Evolutionary conservation across 2,113 vertebrate genomes (phyloP), one percentile per base, ranked within the genome.

Genomic region (Cottus gobio): DNA sequence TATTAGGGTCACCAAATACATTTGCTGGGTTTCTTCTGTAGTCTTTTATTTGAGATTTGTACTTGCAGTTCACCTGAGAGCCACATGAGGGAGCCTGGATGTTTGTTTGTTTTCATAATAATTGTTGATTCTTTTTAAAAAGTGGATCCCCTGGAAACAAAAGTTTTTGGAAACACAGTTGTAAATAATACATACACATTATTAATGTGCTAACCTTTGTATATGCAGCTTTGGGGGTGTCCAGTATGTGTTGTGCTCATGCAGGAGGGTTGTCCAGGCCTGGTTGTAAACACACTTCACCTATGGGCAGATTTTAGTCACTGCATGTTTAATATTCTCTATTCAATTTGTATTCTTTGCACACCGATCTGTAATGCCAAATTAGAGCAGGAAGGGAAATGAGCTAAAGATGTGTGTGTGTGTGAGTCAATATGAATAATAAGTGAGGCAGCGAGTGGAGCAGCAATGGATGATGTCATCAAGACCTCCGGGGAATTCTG

Each of bases 401-500:
- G 3, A 20, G 16, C 36, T 26, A 0, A 67, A 44, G 13, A 37
- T 62, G 16, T 62, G 75, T 71, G 65, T 66, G 46, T 31, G 30
- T n/a, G 4, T 82, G 57, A 68, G 37, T 80, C 22, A 61, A 62
- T 18, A 83, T 85, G 56, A 84, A 83, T 83, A 61, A 74, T 71
- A 22, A 0, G 50, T 71, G 62, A 60, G 79, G 62, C 67, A 34
- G 64, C 7, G 8, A 15, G 60, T 65, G 62, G 62, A 81, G 62
- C 66, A 37, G 64, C 5, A 5, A 16, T 52, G 44, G 67, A 77
- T 73, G 85, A 87, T 87, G 72, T 90, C 89, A 89, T 85, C 52
- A 56, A 2, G 24, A 58, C 82, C 85, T 69, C 56, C 2, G 56
- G 85, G 74, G 81, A 37, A 77, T 80, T 80, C 77, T 85, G 66